phyloP scores from a whole-genome alignment of 2,888 invertebrate species.

The Coelinius sp. region DNA sequence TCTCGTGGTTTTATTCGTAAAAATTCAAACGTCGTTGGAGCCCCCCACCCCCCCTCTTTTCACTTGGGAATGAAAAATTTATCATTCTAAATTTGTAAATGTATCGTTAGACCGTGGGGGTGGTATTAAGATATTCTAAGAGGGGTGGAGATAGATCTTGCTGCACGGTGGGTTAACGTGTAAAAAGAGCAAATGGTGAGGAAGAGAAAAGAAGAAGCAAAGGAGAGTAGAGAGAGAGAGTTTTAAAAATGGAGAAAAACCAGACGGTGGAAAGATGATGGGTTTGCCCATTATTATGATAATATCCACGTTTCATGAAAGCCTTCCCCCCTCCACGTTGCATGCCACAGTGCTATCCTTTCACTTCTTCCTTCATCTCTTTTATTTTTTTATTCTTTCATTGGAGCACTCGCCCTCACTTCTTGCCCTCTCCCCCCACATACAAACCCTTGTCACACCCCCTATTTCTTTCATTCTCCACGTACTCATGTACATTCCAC shows the following conservation, averaged over 20 bases:
- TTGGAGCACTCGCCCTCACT: not conserved
- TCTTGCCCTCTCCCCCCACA: constrained; percentile 24
- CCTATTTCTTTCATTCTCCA: constrained; percentile 26
- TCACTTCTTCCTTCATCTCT: constrained; percentile 33
- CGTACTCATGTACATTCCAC: not conserved
- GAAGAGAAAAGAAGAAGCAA: constrained; percentile 42
- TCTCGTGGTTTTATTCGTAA: constrained; percentile 43
- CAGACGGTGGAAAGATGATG: constrained; percentile 57
- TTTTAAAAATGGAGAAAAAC: constrained; percentile 44
- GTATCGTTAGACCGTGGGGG: constrained; percentile 52
- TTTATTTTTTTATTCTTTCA: constrained; percentile 31
- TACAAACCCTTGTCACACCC: not conserved
- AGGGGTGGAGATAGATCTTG: constrained; percentile 29
- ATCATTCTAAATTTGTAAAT: constrained; percentile 65
- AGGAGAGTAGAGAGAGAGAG: constrained; percentile 27
- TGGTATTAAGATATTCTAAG: constrained; percentile 54
- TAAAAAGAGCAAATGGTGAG: constrained; percentile 26
- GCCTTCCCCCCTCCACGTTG: constrained; percentile 54
- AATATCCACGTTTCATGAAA: constrained; percentile 58
- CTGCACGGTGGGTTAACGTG: constrained; percentile 17
- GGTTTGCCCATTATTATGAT: constrained; percentile 62
- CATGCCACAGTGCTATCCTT: constrained; percentile 50
- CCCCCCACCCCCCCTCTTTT: too few relatives aligned
- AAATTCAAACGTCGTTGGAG: constrained; percentile 58
- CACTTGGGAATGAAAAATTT: constrained; percentile 49